Base-by-base conservation (phyloP, 2,888 invertebrate species). In the Meghimatium bilineatum region DNA sequence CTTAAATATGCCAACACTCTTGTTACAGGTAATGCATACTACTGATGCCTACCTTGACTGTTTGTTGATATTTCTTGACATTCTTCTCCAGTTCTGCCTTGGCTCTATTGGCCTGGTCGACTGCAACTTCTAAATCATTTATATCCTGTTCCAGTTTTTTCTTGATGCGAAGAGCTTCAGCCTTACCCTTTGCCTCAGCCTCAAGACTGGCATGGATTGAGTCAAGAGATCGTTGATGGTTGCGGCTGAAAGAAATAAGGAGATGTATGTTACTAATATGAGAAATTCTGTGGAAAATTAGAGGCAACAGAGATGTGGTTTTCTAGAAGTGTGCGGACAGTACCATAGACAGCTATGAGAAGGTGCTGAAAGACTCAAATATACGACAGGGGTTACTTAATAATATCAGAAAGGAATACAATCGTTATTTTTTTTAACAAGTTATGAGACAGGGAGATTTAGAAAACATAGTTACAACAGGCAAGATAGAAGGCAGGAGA, bases 71-170 rank as follows among this genome's bases (percentile, higher is more conserved):
- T 94, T 98, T 97, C 95, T 99, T 99, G 95, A 98, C 97, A 95
- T 97, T 98, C 97, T 99, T 99, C 95, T 99, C 98, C 93, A 98
- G 97, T 94, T 99, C 98, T 92, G 98, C 98, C 94, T 98, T 98
- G 93, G 97, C 97, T 95, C 98, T 98, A 96, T 99, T 99, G 94
- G 99, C 98, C 94, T 98, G 98, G 95, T 99, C 99, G 94, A 99
- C 95, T 93, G 98, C 98, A 92, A 99, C 98, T 95, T 99, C 99
- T 88, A 99, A 96, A 95, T 99, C 99, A 94, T 99, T 99, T 95
- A 99, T 99, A 95, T 99, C 99, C 92, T 97, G 97, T 95, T 99
- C 99, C 94, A 99, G 96, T 96, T 99, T 99, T 97, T 99, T 99
- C 97, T 99, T 99, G 97, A 99, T 97, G 95, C 99, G 97, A 93